Percentiles rank a stretch among this genome's conserved stretches.
Conservation (phyloP, 2,113 vertebrate species). For the Solenodon paradoxus region DNA sequence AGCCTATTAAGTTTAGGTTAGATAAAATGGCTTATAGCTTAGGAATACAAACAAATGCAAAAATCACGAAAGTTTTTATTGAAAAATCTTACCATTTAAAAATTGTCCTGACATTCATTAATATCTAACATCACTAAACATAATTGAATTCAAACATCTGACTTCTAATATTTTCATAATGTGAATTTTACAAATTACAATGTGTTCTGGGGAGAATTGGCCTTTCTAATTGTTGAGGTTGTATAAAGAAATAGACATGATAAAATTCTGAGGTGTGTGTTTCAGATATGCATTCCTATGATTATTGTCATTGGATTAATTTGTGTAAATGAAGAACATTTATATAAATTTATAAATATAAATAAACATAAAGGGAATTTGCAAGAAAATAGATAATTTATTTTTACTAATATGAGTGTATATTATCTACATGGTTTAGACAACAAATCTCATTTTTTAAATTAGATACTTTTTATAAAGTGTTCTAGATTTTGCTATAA, state of each 20-base stretch:
- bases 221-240: neutral
- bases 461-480: neutral
- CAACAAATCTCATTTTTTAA: neutral
- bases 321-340: neutral
- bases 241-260: neutral
- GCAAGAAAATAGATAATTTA: neutral
- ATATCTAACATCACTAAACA: neutral
- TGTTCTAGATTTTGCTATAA: neutral
- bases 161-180: neutral
- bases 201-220: rapidly evolving
- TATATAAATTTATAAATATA: too few species aligned
- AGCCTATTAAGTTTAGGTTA: too few species aligned
- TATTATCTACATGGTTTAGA: neutral
- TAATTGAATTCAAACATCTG: neutral
- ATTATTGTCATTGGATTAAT: neutral
- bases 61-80: neutral
- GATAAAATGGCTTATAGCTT: too few species aligned
- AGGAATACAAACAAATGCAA: too few species aligned
- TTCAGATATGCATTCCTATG: neutral
- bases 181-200: neutral
- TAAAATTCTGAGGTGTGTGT: neutral
- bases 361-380: too few species aligned
- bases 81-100: neutral
- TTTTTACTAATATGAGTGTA: neutral
- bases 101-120: neutral